phyloP scores from a whole-genome alignment of 2,797 vertebrate genomes.

The Hylomyscus alleni region DNA sequence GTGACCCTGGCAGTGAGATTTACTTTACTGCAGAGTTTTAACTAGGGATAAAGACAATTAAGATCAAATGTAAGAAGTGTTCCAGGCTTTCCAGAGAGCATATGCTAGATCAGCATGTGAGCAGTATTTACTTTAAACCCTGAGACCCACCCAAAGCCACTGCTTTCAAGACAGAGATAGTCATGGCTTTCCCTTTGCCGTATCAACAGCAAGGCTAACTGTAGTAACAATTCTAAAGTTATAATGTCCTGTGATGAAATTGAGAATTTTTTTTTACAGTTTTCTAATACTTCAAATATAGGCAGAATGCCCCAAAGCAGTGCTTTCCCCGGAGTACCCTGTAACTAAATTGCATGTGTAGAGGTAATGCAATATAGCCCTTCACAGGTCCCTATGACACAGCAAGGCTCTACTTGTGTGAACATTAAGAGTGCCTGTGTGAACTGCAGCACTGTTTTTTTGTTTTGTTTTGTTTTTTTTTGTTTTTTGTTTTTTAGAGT shows the following conservation, averaged over 20 bases:
- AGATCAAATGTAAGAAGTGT: background rate
- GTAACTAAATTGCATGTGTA: background rate
- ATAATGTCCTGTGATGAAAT: background rate
- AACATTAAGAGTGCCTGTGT: too few relatives aligned
- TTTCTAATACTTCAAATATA: constrained; percentile 13
- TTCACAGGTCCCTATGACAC: fast-evolving
- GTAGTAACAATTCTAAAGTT: background rate
- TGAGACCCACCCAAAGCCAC: background rate
- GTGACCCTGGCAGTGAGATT: background rate
- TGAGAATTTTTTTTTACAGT: background rate
- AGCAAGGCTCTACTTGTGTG: background rate
- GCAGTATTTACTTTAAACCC: background rate
- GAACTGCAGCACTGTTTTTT: too few relatives aligned
- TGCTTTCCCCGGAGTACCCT: background rate
- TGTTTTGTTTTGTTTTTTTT: too few relatives aligned
- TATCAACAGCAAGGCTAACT: background rate
- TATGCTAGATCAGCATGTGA: background rate
- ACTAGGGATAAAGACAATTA: background rate
- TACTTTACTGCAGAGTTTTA: background rate
- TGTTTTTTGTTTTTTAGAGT: too few relatives aligned
- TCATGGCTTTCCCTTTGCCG: too few relatives aligned
- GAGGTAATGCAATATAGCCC: background rate
- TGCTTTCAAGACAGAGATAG: background rate
- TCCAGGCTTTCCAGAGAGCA: background rate
- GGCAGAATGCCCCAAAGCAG: background rate